Evolutionary conservation across 2,797 vertebrate genomes (phyloP).

Genomic region (Alcedo quadribrachys): DNA sequence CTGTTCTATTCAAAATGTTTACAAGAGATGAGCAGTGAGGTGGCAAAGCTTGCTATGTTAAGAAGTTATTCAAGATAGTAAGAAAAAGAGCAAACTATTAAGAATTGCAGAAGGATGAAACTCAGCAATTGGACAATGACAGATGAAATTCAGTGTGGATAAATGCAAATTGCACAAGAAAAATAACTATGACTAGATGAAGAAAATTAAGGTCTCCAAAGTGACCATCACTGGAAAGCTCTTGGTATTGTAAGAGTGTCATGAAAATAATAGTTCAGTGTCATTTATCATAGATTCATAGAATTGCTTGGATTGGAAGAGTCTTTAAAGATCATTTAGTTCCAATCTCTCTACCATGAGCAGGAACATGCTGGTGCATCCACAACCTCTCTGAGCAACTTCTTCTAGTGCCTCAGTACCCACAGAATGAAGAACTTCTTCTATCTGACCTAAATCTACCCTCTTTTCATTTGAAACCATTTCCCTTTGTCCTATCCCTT

Average conservation of each 20-base stretch:
- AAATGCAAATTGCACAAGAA: neutral
- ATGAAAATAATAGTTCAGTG: neutral
- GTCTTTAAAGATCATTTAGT: neutral
- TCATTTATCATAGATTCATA: neutral
- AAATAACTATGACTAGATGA: neutral
- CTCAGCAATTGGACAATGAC: neutral
- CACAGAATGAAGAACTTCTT: neutral
- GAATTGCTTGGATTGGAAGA: neutral
- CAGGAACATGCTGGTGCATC: no score
- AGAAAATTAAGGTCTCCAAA: neutral
- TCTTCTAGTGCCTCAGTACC: no score
- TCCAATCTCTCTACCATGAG: neutral
- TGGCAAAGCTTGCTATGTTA: neutral
- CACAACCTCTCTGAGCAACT: no score
- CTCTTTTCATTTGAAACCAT: neutral
- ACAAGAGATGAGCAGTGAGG: neutral
- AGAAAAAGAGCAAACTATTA: neutral
- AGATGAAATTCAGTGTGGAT: slow-evolving; percentile 1
- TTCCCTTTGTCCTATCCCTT: neutral
- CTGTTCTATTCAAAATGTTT: slow-evolving; percentile 2
- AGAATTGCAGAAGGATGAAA: neutral
- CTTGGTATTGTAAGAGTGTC: neutral
- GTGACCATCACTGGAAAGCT: neutral
- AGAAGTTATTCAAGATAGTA: neutral
- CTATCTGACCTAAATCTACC: neutral